phyloP scores from a whole-genome alignment of 2,888 invertebrate species.

The Macrophya annulata region DNA sequence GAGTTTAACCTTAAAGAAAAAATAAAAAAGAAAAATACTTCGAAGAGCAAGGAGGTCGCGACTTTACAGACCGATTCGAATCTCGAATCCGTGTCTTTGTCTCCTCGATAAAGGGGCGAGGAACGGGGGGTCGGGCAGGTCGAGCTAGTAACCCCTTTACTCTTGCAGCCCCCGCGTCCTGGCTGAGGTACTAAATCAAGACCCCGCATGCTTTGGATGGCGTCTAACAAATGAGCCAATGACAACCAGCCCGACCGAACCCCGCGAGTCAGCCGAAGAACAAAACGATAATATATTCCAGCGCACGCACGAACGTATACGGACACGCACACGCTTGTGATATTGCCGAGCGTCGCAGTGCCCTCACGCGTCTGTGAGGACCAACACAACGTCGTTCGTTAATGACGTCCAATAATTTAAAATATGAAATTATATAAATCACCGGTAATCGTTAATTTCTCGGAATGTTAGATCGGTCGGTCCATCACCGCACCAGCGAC shows the following conservation, averaged over 20 bases:
- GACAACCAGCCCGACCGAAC: slow-evolving; percentile 76
- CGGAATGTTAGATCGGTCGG: slow-evolving; percentile 78
- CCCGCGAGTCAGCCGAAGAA: slow-evolving; percentile 70
- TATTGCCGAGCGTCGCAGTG: slow-evolving; percentile 63
- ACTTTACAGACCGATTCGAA: slow-evolving; percentile 68
- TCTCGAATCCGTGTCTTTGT: slow-evolving; percentile 74
- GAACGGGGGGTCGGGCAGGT: slow-evolving; percentile 57
- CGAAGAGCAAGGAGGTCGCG: slow-evolving; percentile 65
- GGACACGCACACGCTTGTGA: slow-evolving; percentile 64
- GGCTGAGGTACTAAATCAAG: slow-evolving; percentile 79
- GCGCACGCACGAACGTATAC: slow-evolving; percentile 61
- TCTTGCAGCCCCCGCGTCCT: slow-evolving; percentile 66
- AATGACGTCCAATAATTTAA: slow-evolving; percentile 79
- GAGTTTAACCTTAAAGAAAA: slow-evolving; percentile 11
- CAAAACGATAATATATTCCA: slow-evolving; percentile 79
- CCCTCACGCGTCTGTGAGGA: slow-evolving; percentile 71
- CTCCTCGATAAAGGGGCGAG: slow-evolving; percentile 73
- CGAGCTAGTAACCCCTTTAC: slow-evolving; percentile 54
- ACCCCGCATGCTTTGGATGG: slow-evolving; percentile 79
- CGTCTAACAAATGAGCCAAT: slow-evolving; percentile 80
- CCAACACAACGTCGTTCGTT: slow-evolving; percentile 73
- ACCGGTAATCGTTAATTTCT: slow-evolving; percentile 79
- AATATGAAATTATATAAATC: slow-evolving; percentile 79
- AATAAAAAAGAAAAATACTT: slow-evolving; percentile 55
- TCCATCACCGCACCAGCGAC: slow-evolving; percentile 73